phyloP scores from a whole-genome alignment of 2,888 invertebrate genomes.

The Hofmannophila pseudospretella region DNA sequence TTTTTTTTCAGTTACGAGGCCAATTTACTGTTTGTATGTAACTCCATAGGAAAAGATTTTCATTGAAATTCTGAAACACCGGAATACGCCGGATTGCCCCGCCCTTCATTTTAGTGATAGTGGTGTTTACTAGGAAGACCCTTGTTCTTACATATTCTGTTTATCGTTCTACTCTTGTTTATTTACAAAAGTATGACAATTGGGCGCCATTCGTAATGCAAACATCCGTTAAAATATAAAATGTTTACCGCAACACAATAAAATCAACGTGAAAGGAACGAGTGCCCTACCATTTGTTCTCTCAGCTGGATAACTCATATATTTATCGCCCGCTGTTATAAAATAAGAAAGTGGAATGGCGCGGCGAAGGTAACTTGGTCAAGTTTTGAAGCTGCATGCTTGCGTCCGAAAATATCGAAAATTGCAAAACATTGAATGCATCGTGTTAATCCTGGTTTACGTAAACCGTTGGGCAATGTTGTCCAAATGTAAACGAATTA shows the following conservation, averaged over 20 bases:
- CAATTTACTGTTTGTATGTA: too few species aligned
- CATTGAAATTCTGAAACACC: too few species aligned
- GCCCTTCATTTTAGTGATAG: background rate
- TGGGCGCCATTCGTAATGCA: background rate
- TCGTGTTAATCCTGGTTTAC: constrained; percentile 64
- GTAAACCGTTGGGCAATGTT: constrained; percentile 63
- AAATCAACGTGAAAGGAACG: constrained; percentile 6
- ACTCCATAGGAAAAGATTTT: too few species aligned
- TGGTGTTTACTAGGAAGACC: background rate
- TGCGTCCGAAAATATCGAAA: constrained; percentile 55
- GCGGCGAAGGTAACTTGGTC: constrained; percentile 25
- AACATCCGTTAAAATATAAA: background rate
- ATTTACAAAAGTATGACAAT: background rate
- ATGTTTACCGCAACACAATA: background rate
- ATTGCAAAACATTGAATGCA: constrained; percentile 61
- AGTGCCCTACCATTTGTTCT: constrained; percentile 5
- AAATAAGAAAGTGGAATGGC: constrained; percentile 52
- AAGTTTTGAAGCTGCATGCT: constrained; percentile 43
- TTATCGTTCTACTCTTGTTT: background rate
- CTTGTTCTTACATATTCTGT: too few species aligned
- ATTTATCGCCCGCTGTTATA: constrained; percentile 27
- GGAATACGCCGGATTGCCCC: too few species aligned
- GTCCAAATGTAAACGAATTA: constrained; percentile 57
- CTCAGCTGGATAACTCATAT: constrained; percentile 27
- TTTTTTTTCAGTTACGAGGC: too few species aligned